Evolutionary conservation across 2,888 invertebrate genomes (phyloP), one percentile per base, ranked within the genome.

Genomic region (Drosophila buzzatii): DNA sequence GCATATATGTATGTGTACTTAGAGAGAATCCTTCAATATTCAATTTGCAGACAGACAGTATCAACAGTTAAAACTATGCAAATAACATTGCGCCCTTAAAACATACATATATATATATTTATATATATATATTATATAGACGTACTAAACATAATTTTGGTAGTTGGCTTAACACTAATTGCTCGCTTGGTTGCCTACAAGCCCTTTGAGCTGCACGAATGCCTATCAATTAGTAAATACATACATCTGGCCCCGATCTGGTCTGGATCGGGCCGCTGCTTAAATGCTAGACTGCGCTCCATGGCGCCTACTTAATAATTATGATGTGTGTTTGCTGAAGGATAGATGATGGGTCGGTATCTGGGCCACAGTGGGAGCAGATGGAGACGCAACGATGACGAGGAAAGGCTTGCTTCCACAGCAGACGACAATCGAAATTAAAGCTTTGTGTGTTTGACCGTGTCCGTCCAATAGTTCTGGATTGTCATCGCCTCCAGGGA

Each of bases 401-500:
- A 10, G 16, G 33, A 23, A 55, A 49, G 23, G 20, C 31, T 37
- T 27, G 23, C 31, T 33, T 27, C 39, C 51, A 47, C 35, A 55
- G 35, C 60, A 73, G 69, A 65, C 60, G 69, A 65, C 60, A 42
- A 18, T n/a, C 42, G 39, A 73, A 81, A 73, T 76, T 95, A 97
- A 93, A 97, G 95, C 93, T 97, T 97, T 89, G 97, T 97, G 93
- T 97, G 97, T 93, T 97, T 97, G 79, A 97, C 97, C 82, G 96
- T 97, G 93, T 97, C 97, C 60, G 97, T 97, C 97, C 98, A 98
- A 92, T 97, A 97, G 94, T 98, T 98, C 93, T 97, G 97, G 92
- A 98, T 97, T 82, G 98, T 97, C 97, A 98, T 97, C 81, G 97
- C 97, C 94, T 98, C 98, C 85, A 98, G 93, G 72, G 98, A 98